Evolutionary conservation across 1,140 invertebrate genomes (phyloP), one percentile per base, ranked within the genome.

Genomic region (Macrobrachium rosenbergii): DNA sequence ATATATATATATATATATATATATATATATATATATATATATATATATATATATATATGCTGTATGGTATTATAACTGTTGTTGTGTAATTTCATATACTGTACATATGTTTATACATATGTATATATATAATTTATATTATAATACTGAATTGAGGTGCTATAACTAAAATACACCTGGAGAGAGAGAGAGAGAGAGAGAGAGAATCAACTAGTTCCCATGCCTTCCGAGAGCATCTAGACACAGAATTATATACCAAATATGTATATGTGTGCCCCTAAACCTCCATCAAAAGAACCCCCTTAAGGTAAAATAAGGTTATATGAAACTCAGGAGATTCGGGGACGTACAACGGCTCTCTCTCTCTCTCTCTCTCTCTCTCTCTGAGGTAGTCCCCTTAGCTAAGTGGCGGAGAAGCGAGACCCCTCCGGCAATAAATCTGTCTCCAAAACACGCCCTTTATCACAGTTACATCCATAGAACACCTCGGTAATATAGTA

Each of bases 391-490:
- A 52, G 23, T 72, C 69, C 8, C 59, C 5, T 59, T 37, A n/a
- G 78, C 19, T n/a, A 62, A 60, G 83, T 52, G 60, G 60, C 37
- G 19, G 10, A 12, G 37, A 73, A 37, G 60, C 19, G 43, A 62
- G 79, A 19, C 45, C 28, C 45, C 73, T 78, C 23, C 43, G 62
- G 12, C 73, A 21, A 75, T 84, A 84, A 83, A 84, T 78, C 83
- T 77, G 83, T 84, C 83, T n/a, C 60, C 17, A 62, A 43, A 77
- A 84, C 83, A 84, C 23, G 73, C 73, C 59, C 37, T 78, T 52
- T 84, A 84, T 83, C 83, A 84, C 83, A 78, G 67, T 73, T 78
- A 84, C 83, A 83, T 67, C 83, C 83, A 84, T 84, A 84, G 58
- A 78, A 84, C 75, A 77, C 75, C 75, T 63, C 60, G 60, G 60